phyloP scores from a whole-genome alignment of 2,797 vertebrate species.

The Enteromius viviparus region DNA sequence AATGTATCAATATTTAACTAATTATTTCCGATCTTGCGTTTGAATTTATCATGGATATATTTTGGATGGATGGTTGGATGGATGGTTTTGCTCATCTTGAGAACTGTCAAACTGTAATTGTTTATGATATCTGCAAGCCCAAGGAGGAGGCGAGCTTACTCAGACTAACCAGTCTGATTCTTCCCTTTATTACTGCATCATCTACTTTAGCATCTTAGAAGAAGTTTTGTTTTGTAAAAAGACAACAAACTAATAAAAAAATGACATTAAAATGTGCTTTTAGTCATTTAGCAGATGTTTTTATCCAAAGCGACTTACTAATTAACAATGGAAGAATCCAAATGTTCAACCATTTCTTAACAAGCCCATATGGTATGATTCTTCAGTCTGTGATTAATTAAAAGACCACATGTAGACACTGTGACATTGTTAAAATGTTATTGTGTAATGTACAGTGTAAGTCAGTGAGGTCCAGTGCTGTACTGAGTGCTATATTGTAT shows the following conservation, averaged over 20 bases:
- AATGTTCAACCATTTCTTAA: neutral
- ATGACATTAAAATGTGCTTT: too few species aligned
- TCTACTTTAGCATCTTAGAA: neutral
- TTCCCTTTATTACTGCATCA: neutral
- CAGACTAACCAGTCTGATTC: neutral
- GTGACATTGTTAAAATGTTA: neutral
- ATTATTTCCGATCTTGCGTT: neutral
- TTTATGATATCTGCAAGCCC: neutral
- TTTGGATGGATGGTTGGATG: too few species aligned
- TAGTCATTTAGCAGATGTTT: too few species aligned
- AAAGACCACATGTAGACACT: neutral
- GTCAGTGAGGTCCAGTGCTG: neutral
- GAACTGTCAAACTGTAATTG: neutral
- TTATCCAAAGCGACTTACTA: too few species aligned
- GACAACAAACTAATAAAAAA: neutral
- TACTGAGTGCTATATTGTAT: neutral
- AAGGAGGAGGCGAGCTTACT: neutral
- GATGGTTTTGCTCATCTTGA: neutral
- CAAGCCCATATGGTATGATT: neutral
- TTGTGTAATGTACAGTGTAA: neutral
- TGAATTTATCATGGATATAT: neutral
- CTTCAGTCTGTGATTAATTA: neutral
- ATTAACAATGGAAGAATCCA: neutral
- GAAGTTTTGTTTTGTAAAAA: neutral
- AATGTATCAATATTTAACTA: constrained; percentile 14